phyloP scores from a whole-genome alignment of 2,797 vertebrate genomes.

The Sebastes cheni region DNA sequence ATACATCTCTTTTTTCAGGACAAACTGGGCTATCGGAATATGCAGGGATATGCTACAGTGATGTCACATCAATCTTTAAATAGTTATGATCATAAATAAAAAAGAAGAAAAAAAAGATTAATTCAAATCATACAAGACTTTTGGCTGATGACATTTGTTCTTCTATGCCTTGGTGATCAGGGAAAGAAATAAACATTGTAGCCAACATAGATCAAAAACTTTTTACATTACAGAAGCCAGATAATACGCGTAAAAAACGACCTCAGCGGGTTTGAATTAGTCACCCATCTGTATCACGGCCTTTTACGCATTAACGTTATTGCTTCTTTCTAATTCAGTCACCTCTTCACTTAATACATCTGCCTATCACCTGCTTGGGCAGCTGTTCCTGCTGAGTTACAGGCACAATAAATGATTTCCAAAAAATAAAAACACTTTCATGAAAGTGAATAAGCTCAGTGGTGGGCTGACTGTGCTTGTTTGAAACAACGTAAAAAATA shows the following conservation, averaged over 20 bases:
- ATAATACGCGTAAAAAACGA: neutral
- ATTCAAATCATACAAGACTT: neutral
- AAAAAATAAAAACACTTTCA: neutral
- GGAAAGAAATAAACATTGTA: neutral
- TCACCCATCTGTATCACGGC: neutral
- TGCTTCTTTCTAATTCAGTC: neutral
- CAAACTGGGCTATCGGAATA: neutral
- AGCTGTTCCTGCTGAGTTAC: neutral
- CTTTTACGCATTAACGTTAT: neutral
- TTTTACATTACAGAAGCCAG: neutral
- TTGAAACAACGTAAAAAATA: neutral
- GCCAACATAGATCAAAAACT: neutral
- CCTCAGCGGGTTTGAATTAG: no score
- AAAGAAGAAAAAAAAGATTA: neutral
- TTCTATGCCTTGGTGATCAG: neutral
- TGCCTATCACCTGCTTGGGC: neutral
- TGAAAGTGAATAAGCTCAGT: neutral
- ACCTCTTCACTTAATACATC: neutral
- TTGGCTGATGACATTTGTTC: neutral
- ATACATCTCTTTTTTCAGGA: neutral
- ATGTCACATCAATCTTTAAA: neutral
- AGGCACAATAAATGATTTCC: neutral
- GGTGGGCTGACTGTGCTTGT: neutral
- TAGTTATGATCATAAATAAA: neutral
- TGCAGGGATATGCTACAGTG: neutral